Evolutionary conservation across 2,113 vertebrate species (phyloP).

Genomic region (Choloepus hoffmanni): DNA sequence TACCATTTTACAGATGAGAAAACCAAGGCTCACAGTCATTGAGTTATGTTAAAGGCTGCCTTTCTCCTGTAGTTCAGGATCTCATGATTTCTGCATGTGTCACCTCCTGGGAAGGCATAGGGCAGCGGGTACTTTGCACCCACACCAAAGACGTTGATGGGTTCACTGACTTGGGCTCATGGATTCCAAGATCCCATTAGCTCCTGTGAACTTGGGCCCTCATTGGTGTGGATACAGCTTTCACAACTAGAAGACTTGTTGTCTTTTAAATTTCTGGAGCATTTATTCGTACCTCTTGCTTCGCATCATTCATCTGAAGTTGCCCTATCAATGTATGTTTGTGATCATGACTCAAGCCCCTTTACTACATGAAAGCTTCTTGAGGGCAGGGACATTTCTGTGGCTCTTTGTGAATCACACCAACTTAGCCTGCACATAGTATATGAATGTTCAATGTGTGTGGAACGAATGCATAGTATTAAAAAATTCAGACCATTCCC

Average conservation of each 20-base stretch:
- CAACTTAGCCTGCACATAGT: background rate
- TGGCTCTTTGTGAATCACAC: background rate
- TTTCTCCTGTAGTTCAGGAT: background rate
- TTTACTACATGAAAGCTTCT: background rate
- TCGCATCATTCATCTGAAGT: background rate
- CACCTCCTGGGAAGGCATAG: background rate
- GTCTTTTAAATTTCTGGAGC: background rate
- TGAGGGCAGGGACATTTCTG: background rate
- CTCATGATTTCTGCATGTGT: background rate
- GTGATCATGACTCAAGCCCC: background rate
- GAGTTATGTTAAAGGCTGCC: background rate
- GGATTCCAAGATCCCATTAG: background rate
- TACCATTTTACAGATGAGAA: slow-evolving; percentile 24
- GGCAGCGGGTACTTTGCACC: background rate
- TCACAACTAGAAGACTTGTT: background rate
- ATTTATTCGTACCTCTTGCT: background rate
- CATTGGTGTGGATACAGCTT: background rate
- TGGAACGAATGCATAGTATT: background rate
- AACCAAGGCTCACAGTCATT: background rate
- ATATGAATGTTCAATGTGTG: background rate
- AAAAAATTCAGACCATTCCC: background rate
- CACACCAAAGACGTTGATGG: background rate
- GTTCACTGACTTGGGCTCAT: background rate
- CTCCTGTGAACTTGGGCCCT: background rate
- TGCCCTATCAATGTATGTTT: background rate